A percentile compares a stretch with the other conserved stretches of the same genome.
phyloP scores from a whole-genome alignment of 64 coral and sea anemone species.

The Catalaphyllia jardinei region DNA sequence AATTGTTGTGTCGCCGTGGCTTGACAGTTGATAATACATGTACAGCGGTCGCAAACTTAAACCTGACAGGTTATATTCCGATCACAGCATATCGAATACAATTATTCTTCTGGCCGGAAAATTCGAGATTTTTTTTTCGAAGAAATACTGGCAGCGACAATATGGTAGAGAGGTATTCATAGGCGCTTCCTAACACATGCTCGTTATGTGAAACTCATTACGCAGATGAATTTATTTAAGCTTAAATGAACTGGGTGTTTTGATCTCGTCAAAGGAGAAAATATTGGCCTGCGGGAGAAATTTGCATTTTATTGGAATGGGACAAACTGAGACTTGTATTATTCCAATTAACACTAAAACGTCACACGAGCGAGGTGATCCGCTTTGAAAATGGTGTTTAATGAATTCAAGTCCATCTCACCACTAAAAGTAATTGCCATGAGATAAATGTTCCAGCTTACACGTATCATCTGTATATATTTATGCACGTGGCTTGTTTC shows the following conservation, averaged over 20 bases:
- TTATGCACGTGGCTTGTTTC: too few relatives aligned
- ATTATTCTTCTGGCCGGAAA: neutral
- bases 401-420: neutral
- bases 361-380: neutral
- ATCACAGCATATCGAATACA: neutral
- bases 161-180: too few relatives aligned
- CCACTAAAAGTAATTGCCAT: neutral
- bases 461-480: neutral
- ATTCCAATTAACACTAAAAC: constrained; percentile 16
- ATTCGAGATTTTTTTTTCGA: neutral
- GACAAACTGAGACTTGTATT: neutral
- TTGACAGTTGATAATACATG: neutral
- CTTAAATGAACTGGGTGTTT: neutral
- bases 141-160: neutral
- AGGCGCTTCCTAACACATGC: too few relatives aligned
- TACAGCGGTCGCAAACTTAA: neutral
- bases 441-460: neutral
- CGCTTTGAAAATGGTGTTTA: neutral
- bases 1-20: neutral
- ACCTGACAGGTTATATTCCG: neutral
- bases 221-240: neutral
- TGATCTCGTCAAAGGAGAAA: neutral
- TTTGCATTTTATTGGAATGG: constrained; percentile 4
- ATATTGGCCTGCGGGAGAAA: neutral
- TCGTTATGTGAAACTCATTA: neutral